Evolutionary conservation across 2,797 vertebrate species (phyloP).

Genomic region (Lacerta viridis): DNA sequence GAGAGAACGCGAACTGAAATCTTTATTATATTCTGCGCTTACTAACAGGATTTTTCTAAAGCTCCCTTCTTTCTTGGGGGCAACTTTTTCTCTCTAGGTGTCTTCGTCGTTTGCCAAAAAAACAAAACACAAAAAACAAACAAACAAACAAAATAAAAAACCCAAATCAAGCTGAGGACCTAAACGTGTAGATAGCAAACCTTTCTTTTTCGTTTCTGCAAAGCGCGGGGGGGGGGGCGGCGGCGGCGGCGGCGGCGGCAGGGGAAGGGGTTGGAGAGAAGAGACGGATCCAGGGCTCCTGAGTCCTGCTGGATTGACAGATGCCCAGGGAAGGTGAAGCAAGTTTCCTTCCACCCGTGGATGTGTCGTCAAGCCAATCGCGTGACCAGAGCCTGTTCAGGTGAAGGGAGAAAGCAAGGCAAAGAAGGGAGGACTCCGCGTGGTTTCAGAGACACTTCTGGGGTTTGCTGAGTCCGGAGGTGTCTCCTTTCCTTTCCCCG

Average conservation of each 20-base stretch:
- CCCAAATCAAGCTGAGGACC: background rate
- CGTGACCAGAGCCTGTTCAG: background rate
- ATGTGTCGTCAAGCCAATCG: background rate
- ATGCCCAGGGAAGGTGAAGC: background rate
- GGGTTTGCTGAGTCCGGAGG: background rate
- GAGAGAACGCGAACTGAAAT: too few relatives aligned
- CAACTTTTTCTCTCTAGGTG: background rate
- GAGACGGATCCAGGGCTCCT: too few relatives aligned
- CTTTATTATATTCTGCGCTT: background rate
- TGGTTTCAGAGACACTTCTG: background rate
- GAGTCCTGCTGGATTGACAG: background rate
- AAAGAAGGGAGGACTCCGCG: background rate
- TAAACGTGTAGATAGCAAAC: too few relatives aligned
- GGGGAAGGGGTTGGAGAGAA: background rate
- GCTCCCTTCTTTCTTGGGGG: background rate
- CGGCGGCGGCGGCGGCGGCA: too few relatives aligned
- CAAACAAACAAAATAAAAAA: too few relatives aligned
- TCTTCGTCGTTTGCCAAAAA: background rate
- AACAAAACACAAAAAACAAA: too few relatives aligned
- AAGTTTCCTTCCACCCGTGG: background rate
- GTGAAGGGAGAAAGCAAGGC: background rate
- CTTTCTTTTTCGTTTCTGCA: background rate
- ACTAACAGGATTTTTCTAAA: rapidly evolving
- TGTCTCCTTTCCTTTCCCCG: background rate
- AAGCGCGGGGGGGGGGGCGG: too few relatives aligned